A percentile compares a stretch with the other conserved stretches of the same genome.
These are phyloP conservation scores for Cistogaster globosa DNA, from an alignment of 2,888 invertebrate genomes.

Conservation along the genomic window DNA sequence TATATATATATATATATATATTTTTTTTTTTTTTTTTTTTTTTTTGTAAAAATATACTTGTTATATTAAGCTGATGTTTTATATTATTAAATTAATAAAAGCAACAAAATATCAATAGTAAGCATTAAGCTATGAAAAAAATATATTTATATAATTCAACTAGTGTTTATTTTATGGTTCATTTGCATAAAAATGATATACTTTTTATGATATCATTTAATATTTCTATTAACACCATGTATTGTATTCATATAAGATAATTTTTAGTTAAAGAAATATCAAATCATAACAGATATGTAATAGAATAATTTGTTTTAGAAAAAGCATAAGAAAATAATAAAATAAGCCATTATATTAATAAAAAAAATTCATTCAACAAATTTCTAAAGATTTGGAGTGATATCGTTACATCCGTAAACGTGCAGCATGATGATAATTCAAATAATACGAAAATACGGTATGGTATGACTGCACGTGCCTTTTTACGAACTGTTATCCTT, in stretches of 20 bases:
- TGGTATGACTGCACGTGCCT: too few species aligned
- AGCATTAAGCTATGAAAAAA: constrained; percentile 20
- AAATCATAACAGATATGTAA: neutral
- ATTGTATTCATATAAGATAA: neutral
- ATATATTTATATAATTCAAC: constrained; percentile 16
- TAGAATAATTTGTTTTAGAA: neutral
- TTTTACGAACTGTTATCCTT: too few species aligned
- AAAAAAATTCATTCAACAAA: too few species aligned
- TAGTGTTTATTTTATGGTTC: constrained; percentile 65
- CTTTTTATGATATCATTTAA: constrained; percentile 35
- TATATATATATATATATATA: too few species aligned
- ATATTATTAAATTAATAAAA: constrained; percentile 32
- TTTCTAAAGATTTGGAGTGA: too few species aligned
- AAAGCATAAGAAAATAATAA: neutral
- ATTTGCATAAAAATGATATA: constrained; percentile 64
- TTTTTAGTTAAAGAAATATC: neutral
- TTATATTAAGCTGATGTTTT: constrained; percentile 15
- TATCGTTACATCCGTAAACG: too few species aligned
- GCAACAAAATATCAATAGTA: constrained; percentile 14
- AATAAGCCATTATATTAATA: too few species aligned
- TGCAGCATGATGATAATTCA: too few species aligned
- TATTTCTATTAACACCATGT: constrained; percentile 5
- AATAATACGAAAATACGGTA: too few species aligned
- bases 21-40: too few species aligned
- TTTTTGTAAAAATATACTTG: neutral